Evolutionary conservation across 2,113 vertebrate species (phyloP).

Genomic region (Calypte anna): DNA sequence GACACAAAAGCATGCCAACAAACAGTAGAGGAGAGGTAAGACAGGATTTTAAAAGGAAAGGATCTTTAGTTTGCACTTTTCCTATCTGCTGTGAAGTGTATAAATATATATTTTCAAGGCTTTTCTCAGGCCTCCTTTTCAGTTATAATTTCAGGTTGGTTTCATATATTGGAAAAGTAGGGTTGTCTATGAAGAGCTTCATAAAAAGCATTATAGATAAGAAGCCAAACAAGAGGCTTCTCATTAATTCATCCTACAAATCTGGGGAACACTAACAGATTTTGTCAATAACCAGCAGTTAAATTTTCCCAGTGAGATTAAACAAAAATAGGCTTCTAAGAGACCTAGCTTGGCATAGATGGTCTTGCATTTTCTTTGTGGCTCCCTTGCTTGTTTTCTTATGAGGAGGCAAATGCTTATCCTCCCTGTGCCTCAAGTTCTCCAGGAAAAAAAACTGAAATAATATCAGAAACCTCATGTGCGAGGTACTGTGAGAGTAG

Average conservation of each 20-base stretch:
- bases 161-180: background rate
- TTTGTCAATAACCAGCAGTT: slow-evolving; percentile 6
- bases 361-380: background rate
- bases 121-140: background rate
- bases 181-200: background rate
- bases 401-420: background rate
- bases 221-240: background rate
- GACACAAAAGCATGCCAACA: rapidly evolving
- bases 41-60: background rate
- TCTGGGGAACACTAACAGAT: background rate
- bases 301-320: background rate
- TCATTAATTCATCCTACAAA: background rate
- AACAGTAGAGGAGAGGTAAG: background rate
- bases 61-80: background rate
- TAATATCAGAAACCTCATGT: background rate
- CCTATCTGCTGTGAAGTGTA: background rate
- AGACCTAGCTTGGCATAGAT: background rate
- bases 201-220: background rate
- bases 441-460: background rate
- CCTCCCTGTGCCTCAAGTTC: background rate
- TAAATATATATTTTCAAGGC: background rate
- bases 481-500: background rate
- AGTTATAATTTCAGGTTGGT: background rate
- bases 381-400: background rate
- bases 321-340: background rate